Conservation (phyloP, 2,888 invertebrate species). For the Oligia fasciuncula region DNA sequence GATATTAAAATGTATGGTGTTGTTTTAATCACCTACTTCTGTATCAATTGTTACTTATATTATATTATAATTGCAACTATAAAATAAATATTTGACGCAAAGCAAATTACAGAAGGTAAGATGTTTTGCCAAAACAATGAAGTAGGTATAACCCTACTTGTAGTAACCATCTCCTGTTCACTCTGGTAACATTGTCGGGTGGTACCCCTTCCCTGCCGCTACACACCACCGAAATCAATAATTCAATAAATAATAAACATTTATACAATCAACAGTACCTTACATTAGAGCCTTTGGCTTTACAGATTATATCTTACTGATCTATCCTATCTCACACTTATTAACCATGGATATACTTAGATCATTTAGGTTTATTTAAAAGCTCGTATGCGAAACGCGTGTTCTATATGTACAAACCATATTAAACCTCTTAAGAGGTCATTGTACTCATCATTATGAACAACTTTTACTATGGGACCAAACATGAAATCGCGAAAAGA, state of each 20-base stretch:
- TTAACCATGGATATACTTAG: neutral
- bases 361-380: neutral
- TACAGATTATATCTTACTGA: neutral
- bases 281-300: slow-evolving; percentile 37
- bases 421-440: neutral
- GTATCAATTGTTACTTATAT: too few species aligned
- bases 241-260: slow-evolving; percentile 42
- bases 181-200: neutral
- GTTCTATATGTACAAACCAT: slow-evolving; percentile 17
- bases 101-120: neutral
- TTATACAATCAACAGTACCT: slow-evolving; percentile 30
- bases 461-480: too few species aligned
- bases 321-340: neutral
- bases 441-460: too few species aligned
- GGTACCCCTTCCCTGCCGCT: neutral
- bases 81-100: neutral
- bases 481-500: too few species aligned
- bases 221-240: slow-evolving; percentile 1
- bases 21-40: neutral
- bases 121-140: neutral
- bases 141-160: neutral
- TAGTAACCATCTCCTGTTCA: neutral
- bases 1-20: neutral
- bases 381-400: neutral
- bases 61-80: neutral